Evolutionary conservation across 2,797 vertebrate species (phyloP).

Genomic region (Setipinna tenuifilis): DNA sequence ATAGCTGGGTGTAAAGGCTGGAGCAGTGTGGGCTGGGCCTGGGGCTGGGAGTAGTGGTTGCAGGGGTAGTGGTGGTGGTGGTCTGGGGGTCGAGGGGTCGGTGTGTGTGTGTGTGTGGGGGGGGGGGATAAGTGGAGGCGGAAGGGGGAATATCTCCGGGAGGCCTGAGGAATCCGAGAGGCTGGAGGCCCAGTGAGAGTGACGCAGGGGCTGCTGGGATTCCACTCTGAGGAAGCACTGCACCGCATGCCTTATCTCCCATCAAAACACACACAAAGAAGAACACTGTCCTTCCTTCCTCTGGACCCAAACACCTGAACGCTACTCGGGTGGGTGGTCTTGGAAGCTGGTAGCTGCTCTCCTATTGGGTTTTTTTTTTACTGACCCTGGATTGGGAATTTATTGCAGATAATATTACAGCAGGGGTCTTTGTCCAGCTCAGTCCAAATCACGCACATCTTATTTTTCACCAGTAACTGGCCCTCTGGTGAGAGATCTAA

Average conservation of each 20-base stretch:
- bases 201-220: neutral
- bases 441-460: constrained; percentile 4
- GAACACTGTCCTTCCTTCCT: neutral
- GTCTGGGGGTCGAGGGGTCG: no score
- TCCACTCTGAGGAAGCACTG: no score
- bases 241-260: neutral
- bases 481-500: neutral
- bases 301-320: neutral
- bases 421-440: neutral
- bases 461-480: neutral
- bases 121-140: neutral
- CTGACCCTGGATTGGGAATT: neutral
- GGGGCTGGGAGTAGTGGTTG: neutral
- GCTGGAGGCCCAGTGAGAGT: neutral
- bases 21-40: neutral
- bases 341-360: neutral
- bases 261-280: neutral
- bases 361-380: neutral
- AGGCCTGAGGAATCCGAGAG: neutral
- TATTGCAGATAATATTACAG: neutral
- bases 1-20: neutral
- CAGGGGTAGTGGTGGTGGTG: no score
- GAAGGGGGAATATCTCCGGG: neutral
- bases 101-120: no score
- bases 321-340: constrained; percentile 15